Evolutionary conservation across 2,888 invertebrate genomes (phyloP).

Genomic region (Calliopum simillimum): DNA sequence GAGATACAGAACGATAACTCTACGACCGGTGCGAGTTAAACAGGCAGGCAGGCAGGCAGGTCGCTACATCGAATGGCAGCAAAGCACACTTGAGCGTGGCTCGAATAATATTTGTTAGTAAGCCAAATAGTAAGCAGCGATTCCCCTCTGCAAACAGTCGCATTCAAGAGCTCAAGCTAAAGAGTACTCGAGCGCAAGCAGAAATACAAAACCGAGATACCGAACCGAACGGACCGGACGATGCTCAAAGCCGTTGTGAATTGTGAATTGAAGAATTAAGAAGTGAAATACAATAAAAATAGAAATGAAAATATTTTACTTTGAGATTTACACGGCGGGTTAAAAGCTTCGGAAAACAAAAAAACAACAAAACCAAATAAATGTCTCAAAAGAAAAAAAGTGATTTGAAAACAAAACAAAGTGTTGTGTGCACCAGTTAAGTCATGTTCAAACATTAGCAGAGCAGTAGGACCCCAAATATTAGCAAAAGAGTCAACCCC

Average conservation of each 20-base stretch:
- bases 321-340: constrained; percentile 53
- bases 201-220: constrained; percentile 24
- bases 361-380: constrained; percentile 47
- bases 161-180: constrained; percentile 68
- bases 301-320: constrained; percentile 51
- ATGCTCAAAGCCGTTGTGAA: constrained; percentile 24
- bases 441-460: constrained; percentile 33
- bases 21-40: constrained; percentile 30
- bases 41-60: constrained; percentile 31
- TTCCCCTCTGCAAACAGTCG: constrained; percentile 70
- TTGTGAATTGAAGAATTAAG: constrained; percentile 7
- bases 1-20: constrained; percentile 27
- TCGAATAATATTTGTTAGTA: constrained; percentile 68
- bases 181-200: constrained; percentile 67
- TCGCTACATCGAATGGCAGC: constrained; percentile 32
- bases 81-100: constrained; percentile 66
- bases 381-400: constrained; percentile 38
- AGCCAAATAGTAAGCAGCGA: constrained; percentile 69
- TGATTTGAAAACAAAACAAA: constrained; percentile 26
- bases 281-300: constrained; percentile 38
- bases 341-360: constrained; percentile 48
- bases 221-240: constrained; percentile 25
- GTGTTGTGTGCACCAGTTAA: constrained; percentile 21
- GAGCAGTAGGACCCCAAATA: not conserved
- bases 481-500: no score